These are phyloP conservation scores for Cirrhinus mrigala DNA, from an alignment of 2,797 vertebrate genomes.

Conservation along the genomic window DNA sequence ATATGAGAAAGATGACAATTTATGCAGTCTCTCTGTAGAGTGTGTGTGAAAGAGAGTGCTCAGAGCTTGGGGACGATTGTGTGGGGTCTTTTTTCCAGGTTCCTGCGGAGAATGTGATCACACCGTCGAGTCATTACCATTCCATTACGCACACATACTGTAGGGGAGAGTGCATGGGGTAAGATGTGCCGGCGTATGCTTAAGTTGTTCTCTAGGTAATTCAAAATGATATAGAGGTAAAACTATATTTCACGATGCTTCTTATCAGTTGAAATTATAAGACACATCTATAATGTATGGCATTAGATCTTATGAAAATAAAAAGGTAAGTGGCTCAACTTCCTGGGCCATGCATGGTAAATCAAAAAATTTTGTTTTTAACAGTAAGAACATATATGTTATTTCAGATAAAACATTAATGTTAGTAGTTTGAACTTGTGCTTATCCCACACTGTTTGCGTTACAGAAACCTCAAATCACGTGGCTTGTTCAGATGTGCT, in stretches of 20 bases:
- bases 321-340: not conserved
- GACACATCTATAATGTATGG: not conserved
- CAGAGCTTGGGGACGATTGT: constrained; percentile 75
- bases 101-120: constrained; percentile 81
- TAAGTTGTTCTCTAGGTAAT: not conserved
- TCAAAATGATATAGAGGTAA: constrained; percentile 1
- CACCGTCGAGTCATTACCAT: constrained; percentile 74
- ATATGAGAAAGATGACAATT: constrained; percentile 77
- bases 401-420: not conserved
- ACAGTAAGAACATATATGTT: not conserved
- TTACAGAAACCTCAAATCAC: not conserved
- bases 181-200: not conserved
- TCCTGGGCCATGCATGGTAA: not conserved
- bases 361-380: not conserved
- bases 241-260: not conserved
- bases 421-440: not conserved
- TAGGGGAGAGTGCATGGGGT: constrained; percentile 37
- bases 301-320: not conserved
- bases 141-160: constrained; percentile 79
- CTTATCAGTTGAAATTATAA: not conserved
- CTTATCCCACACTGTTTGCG: not conserved
- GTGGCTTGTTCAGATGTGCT: not conserved
- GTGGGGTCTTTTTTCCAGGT: constrained; percentile 72
- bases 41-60: constrained; percentile 80
- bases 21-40: constrained; percentile 82